Conservation (phyloP, 2,797 vertebrate species). For the Clarias platycephalus region DNA sequence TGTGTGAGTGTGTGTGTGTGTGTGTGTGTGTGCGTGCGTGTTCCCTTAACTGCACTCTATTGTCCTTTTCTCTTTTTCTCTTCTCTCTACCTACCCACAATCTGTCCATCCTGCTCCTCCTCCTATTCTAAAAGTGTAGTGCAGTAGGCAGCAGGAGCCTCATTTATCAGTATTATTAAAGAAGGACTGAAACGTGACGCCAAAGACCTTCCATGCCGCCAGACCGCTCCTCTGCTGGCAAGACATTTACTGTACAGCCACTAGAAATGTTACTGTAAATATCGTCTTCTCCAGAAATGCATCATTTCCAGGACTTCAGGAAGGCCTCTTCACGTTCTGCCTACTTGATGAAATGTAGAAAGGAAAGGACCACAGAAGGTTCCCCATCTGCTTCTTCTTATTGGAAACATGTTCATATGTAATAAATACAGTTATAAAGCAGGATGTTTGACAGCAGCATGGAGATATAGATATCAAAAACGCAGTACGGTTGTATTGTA, state of each 20-base stretch:
- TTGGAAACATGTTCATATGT: constrained; percentile 10
- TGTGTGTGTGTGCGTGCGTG: constrained; percentile 26
- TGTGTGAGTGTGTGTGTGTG: constrained; percentile 1
- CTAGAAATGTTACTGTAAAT: constrained; percentile 38
- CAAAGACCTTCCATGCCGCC: constrained; percentile 18
- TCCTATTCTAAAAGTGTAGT: constrained; percentile 32
- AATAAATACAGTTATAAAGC: constrained; percentile 4
- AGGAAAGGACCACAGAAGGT: not conserved
- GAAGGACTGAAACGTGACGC: constrained; percentile 19
- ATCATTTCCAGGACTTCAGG: constrained; percentile 31
- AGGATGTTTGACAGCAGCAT: constrained; percentile 21
- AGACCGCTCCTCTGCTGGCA: constrained; percentile 2
- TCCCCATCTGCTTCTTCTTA: not conserved
- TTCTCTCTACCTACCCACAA: constrained; percentile 73
- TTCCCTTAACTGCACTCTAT: constrained; percentile 21
- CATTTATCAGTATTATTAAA: constrained; percentile 30
- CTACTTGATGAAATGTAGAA: not conserved
- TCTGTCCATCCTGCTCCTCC: constrained; percentile 71
- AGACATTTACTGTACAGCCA: constrained; percentile 23
- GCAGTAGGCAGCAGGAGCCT: constrained; percentile 22
- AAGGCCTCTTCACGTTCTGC: not conserved
- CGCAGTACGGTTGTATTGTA: not conserved
- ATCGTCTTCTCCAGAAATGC: constrained; percentile 19
- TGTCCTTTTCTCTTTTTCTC: constrained; percentile 19
- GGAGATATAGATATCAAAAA: constrained; percentile 15